phyloP scores from a whole-genome alignment of 2,888 invertebrate species.

The Crioceris asparagi region DNA sequence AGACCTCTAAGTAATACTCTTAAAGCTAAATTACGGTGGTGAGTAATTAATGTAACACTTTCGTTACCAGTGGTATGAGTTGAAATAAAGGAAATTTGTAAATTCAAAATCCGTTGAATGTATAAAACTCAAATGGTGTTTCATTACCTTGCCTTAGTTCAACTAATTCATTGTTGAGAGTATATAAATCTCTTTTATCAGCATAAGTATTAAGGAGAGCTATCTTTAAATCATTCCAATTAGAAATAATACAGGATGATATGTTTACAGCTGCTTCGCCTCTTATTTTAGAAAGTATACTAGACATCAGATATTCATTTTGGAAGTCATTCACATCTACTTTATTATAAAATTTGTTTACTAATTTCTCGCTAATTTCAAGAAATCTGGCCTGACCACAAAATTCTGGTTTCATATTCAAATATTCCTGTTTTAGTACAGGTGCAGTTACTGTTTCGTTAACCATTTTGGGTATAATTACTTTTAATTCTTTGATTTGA shows the following conservation, averaged over 20 bases:
- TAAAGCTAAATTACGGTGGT: too few species aligned
- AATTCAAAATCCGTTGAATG: conserved; percentile 11
- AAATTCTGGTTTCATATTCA: not conserved
- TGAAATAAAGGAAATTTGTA: not conserved
- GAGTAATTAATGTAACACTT: too few species aligned
- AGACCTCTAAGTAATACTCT: too few species aligned
- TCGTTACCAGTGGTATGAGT: too few species aligned
- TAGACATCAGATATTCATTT: conserved; percentile 12
- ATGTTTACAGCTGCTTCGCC: conserved; percentile 13
- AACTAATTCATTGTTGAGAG: conserved; percentile 12
- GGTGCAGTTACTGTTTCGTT: too few species aligned
- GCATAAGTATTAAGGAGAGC: conserved; percentile 13
- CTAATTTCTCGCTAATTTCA: conserved; percentile 10
- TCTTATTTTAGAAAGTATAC: conserved; percentile 12
- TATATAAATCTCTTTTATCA: conserved; percentile 13
- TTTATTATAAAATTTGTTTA: conserved; percentile 9
- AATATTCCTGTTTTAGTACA: not conserved
- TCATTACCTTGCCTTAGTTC: conserved; percentile 13
- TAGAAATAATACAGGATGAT: conserved; percentile 5
- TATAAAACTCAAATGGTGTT: conserved; percentile 12
- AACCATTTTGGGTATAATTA: too few species aligned
- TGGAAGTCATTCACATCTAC: conserved; percentile 10
- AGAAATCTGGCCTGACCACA: conserved; percentile 6
- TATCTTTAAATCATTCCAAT: conserved; percentile 9
- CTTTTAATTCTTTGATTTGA: too few species aligned